Evolutionary conservation across 2,888 invertebrate genomes (phyloP).

Genomic region (Patella caerulea): DNA sequence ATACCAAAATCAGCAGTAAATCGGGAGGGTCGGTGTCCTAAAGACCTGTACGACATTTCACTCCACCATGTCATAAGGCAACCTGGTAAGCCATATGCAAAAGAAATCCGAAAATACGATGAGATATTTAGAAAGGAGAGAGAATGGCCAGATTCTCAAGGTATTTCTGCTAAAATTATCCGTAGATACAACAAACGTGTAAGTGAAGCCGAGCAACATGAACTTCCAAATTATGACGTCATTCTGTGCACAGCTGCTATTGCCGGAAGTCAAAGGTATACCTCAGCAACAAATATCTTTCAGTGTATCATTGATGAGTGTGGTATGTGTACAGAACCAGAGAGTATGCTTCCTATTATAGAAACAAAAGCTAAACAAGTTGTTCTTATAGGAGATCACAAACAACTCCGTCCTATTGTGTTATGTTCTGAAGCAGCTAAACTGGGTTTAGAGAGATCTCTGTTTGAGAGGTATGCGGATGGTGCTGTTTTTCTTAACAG

Average conservation of each 20-base stretch:
- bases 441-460: slow-evolving; percentile 51
- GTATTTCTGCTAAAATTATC: slow-evolving; percentile 33
- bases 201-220: slow-evolving; percentile 39
- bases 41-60: slow-evolving; percentile 35
- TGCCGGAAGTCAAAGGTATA: slow-evolving; percentile 31
- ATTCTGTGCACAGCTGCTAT: slow-evolving; percentile 55
- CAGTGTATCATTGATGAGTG: slow-evolving; percentile 66
- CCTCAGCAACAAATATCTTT: slow-evolving; percentile 23
- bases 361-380: slow-evolving; percentile 50
- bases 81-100: slow-evolving; percentile 30
- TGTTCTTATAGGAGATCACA: slow-evolving; percentile 66
- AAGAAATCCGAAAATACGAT: slow-evolving; percentile 32
- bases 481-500: slow-evolving; percentile 45
- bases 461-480: slow-evolving; percentile 52
- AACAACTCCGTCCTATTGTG: slow-evolving; percentile 65
- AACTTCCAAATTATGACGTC: slow-evolving; percentile 45
- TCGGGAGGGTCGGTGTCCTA: slow-evolving; percentile 28
- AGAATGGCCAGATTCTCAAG: slow-evolving; percentile 23
- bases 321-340: slow-evolving; percentile 66
- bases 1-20: slow-evolving; percentile 32
- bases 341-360: slow-evolving; percentile 58
- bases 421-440: slow-evolving; percentile 45
- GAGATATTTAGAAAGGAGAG: slow-evolving; percentile 27
- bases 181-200: slow-evolving; percentile 39
- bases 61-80: slow-evolving; percentile 50